Conservation (phyloP, 1,140 invertebrate species). For the Pentalonia nigronervosa region DNA sequence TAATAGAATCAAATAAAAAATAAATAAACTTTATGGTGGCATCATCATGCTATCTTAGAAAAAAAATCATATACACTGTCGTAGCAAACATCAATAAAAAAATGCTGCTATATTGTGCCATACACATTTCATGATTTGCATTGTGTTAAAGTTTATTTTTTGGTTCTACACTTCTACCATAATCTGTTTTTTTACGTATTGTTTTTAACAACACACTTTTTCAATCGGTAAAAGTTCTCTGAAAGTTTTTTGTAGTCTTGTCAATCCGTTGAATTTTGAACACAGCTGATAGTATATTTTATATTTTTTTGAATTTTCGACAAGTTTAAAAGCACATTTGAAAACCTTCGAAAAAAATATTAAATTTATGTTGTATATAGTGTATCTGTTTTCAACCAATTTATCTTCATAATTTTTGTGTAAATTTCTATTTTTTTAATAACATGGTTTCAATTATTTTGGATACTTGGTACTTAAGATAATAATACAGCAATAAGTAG, state of each 20-base stretch:
- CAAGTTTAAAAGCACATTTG: not conserved
- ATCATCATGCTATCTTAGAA: not conserved
- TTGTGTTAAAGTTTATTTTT: conserved; percentile 3
- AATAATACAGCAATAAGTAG: not conserved
- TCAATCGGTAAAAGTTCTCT: not conserved
- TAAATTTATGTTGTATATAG: not conserved
- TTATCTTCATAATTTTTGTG: not conserved
- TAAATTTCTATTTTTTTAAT: not conserved
- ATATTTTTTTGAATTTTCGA: not conserved
- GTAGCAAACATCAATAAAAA: not conserved
- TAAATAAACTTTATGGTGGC: conserved; percentile 11
- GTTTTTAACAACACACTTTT: not conserved
- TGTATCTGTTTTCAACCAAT: not conserved
- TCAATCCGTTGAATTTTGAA: not conserved
- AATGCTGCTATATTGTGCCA: not conserved
- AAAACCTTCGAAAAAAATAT: not conserved
- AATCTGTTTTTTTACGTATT: not conserved
- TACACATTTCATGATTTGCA: not conserved
- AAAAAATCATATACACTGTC: not conserved
- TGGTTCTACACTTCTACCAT: not conserved
- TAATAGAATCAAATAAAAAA: not conserved
- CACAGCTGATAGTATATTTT: not conserved
- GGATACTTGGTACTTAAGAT: too few relatives aligned
- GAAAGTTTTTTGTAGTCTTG: not conserved
- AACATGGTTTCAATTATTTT: not conserved